Percentiles rank a stretch among this genome's conserved stretches.
Conservation (phyloP, 2,113 vertebrate species). For the Anguilla rostrata region DNA sequence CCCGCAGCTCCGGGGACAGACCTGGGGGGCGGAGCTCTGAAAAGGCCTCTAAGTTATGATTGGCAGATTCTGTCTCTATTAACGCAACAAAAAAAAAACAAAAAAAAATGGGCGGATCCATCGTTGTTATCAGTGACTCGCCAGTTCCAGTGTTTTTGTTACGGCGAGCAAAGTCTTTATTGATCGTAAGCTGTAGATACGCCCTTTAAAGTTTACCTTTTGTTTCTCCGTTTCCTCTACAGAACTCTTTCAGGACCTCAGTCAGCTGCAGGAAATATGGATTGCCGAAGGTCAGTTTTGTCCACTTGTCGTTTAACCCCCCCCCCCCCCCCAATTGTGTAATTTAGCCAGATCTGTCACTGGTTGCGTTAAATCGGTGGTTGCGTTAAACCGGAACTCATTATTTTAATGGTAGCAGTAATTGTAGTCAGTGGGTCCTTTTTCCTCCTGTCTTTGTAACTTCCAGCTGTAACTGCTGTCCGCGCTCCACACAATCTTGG, state of each 20-base stretch:
- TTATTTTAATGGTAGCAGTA: not conserved
- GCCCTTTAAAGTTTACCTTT: not conserved
- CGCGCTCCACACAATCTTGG: not conserved
- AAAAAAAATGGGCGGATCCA: not conserved
- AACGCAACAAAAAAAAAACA: not conserved
- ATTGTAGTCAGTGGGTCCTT: not conserved
- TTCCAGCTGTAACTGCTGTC: not conserved
- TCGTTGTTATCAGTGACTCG: not conserved
- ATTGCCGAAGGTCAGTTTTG: slow-evolving; percentile 83
- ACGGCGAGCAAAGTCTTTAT: not conserved
- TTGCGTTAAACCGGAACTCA: not conserved
- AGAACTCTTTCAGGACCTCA: slow-evolving; percentile 98
- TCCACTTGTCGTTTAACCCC: not conserved
- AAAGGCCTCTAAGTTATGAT: not conserved
- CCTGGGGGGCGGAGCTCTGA: not conserved
- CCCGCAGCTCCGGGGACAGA: no score
- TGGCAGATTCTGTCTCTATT: not conserved
- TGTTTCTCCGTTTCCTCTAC: slow-evolving; percentile 18
- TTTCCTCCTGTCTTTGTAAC: not conserved
- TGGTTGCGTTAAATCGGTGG: not conserved
- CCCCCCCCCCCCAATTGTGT: not conserved
- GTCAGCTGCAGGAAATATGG: slow-evolving; percentile 97
- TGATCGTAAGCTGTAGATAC: not conserved
- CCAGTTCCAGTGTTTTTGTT: not conserved
- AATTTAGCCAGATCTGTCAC: not conserved